Evolutionary conservation across 2,888 invertebrate species (phyloP).

Genomic region (Malthinus seriepunctatus): DNA sequence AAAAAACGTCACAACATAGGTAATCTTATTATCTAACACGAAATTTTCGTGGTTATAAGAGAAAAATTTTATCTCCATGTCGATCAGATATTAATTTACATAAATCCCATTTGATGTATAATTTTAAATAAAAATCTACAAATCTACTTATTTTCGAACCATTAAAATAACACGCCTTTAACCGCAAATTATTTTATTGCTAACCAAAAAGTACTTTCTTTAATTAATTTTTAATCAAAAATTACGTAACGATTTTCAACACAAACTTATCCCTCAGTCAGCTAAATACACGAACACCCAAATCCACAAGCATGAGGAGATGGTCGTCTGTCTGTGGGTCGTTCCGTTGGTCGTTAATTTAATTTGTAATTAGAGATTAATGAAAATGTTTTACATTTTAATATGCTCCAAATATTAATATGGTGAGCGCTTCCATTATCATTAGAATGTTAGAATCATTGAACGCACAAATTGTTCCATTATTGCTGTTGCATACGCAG

Average conservation of each 20-base stretch:
- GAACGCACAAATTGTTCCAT: conserved; percentile 13
- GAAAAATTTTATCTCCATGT: conserved; percentile 19
- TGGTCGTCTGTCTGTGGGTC: too few relatives aligned
- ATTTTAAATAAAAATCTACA: background rate
- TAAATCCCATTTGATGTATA: conserved; percentile 18
- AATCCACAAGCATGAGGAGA: too few relatives aligned
- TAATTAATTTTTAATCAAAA: too few relatives aligned
- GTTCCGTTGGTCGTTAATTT: too few relatives aligned
- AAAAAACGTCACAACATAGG: conserved; percentile 16
- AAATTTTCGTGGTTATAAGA: conserved; percentile 15
- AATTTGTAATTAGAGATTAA: background rate
- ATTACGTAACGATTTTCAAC: too few relatives aligned
- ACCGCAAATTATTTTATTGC: too few relatives aligned
- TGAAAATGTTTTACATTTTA: background rate
- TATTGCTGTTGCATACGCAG: conserved; percentile 16
- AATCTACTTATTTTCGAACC: too few relatives aligned
- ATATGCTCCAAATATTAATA: background rate
- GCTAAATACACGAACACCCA: too few relatives aligned
- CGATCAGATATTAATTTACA: conserved; percentile 20
- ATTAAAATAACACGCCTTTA: too few relatives aligned
- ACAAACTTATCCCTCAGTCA: too few relatives aligned
- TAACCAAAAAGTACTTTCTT: too few relatives aligned
- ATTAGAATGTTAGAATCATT: conserved; percentile 9
- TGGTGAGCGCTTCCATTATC: conserved; percentile 10
- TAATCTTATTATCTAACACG: background rate